Conservation (phyloP, 2,797 vertebrate genomes). For the Pangasius larnaudii region DNA sequence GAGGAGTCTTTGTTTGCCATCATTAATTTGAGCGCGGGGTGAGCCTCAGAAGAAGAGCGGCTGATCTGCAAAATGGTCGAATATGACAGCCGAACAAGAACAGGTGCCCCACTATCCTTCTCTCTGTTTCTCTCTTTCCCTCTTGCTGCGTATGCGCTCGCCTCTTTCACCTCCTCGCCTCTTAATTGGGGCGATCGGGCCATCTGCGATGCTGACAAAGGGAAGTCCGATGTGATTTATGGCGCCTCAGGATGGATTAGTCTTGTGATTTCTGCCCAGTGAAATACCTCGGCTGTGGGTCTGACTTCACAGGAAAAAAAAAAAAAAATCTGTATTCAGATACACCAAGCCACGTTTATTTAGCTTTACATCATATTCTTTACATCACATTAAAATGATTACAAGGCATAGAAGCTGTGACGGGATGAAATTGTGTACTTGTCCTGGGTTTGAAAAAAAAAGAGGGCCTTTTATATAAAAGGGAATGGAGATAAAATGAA, state of each 20-base stretch:
- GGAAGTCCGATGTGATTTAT: constrained; percentile 79
- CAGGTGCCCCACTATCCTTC: constrained; percentile 59
- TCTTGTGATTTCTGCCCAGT: constrained; percentile 60
- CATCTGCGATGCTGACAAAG: constrained; percentile 77
- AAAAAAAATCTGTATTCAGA: constrained; percentile 30
- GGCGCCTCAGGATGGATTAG: constrained; percentile 71
- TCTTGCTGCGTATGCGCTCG: constrained; percentile 46
- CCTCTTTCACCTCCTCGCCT: constrained; percentile 52
- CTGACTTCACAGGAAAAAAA: constrained; percentile 17
- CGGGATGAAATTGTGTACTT: not conserved
- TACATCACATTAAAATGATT: constrained; percentile 5
- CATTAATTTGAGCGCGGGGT: constrained; percentile 74
- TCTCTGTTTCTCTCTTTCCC: constrained; percentile 23
- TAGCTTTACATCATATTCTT: not conserved
- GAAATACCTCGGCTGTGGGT: constrained; percentile 48
- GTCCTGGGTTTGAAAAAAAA: not conserved
- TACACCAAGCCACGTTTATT: not conserved
- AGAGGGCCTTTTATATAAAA: not conserved
- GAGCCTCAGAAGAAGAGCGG: constrained; percentile 65
- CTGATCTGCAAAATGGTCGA: constrained; percentile 70
- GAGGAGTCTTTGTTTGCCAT: constrained; percentile 75
- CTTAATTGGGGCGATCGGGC: constrained; percentile 76
- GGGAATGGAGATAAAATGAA: constrained; percentile 2
- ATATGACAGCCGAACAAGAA: constrained; percentile 75
- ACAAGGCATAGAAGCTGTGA: not conserved